Evolutionary conservation across 2,888 invertebrate genomes (phyloP).

Genomic region (Mimumesa dahlbomi): DNA sequence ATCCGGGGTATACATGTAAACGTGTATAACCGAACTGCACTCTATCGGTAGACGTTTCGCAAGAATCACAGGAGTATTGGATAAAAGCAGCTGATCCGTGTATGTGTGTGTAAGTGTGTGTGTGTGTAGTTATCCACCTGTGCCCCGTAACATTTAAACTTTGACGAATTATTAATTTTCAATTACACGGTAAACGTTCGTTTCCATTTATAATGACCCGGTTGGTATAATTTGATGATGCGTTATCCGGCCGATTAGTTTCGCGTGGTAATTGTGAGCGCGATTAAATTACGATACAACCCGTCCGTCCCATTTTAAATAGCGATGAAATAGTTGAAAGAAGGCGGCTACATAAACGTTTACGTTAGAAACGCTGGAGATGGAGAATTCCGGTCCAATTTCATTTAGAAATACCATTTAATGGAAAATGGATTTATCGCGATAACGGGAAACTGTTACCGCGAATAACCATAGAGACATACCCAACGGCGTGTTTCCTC

Average conservation of each 20-base stretch:
- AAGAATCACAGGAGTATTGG: background rate
- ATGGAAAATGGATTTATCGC: background rate
- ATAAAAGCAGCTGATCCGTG: too few species aligned
- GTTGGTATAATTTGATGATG: background rate
- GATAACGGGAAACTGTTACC: background rate
- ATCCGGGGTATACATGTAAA: too few species aligned
- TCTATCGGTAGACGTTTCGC: background rate
- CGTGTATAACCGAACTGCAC: background rate
- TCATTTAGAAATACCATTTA: background rate
- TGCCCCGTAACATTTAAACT: background rate
- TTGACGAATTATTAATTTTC: conserved; percentile 12
- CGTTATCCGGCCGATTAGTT: conserved; percentile 6
- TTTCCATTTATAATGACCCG: conserved; percentile 5
- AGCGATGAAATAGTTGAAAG: background rate
- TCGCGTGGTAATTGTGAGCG: background rate
- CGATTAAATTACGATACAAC: background rate
- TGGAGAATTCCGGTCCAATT: background rate
- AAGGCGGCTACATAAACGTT: background rate
- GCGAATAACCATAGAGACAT: background rate
- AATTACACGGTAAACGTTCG: conserved; percentile 7
- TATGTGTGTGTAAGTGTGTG: too few species aligned
- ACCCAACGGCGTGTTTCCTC: background rate
- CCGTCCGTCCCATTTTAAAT: background rate
- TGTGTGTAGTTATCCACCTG: background rate
- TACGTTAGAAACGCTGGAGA: background rate